phyloP scores from a whole-genome alignment of 1,140 invertebrate species.

The Neodiprion lecontei region DNA sequence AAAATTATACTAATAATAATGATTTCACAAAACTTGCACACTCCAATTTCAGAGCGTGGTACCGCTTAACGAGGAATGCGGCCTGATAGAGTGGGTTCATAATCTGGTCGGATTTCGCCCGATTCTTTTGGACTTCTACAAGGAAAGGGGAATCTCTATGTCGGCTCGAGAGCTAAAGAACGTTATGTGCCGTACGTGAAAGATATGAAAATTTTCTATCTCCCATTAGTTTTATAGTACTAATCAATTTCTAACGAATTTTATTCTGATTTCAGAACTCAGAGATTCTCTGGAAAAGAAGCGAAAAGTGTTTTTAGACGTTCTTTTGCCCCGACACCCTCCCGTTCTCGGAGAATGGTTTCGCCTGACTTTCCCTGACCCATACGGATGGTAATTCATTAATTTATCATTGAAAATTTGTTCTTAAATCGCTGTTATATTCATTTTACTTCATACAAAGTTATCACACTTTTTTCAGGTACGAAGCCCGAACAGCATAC shows the following conservation, averaged over 20 bases:
- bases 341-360: constrained; percentile 94
- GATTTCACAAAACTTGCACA: constrained; percentile 21
- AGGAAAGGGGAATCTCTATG: constrained; percentile 67
- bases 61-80: constrained; percentile 94
- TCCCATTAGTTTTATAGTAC: too few relatives aligned
- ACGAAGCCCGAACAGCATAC: constrained; percentile 85
- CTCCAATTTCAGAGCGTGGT: constrained; percentile 71
- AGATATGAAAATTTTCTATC: constrained; percentile 8
- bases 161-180: constrained; percentile 66
- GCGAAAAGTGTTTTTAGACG: constrained; percentile 73
- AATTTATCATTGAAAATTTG: constrained; percentile 14
- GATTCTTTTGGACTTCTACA: constrained; percentile 77
- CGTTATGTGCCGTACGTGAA: constrained; percentile 59
- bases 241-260: neutral
- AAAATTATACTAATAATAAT: neutral
- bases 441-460: constrained; percentile 12
- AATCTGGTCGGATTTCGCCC: constrained; percentile 83
- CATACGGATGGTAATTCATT: constrained; percentile 79
- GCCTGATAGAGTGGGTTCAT: constrained; percentile 94
- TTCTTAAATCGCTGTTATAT: constrained; percentile 14
- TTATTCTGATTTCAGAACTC: constrained; percentile 43
- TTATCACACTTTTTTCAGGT: constrained; percentile 59
- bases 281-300: constrained; percentile 75
- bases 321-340: constrained; percentile 78
- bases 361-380: constrained; percentile 84